phyloP scores from a whole-genome alignment of 2,888 invertebrate genomes.

The Suillia variegata region DNA sequence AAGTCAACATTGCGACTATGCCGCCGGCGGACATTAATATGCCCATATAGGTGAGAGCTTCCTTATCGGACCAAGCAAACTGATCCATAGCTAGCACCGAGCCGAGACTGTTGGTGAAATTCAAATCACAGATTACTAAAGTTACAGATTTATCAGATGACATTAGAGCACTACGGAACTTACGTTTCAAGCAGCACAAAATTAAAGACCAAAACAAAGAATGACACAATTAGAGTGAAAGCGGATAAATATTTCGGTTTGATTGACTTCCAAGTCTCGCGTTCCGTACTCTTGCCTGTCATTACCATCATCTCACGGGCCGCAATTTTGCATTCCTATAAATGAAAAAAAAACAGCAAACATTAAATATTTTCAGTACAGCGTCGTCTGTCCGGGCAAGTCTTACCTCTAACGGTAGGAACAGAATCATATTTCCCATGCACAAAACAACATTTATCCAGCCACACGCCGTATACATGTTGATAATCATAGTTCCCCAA shows the following conservation, averaged over 20 bases:
- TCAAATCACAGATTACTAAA: too few relatives aligned
- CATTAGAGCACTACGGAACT: constrained; percentile 66
- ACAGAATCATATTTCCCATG: constrained; percentile 72
- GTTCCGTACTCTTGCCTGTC: constrained; percentile 74
- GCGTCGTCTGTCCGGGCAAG: neutral
- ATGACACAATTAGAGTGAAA: constrained; percentile 79
- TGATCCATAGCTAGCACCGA: constrained; percentile 88
- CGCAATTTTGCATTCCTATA: constrained; percentile 72
- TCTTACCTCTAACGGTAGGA: constrained; percentile 73
- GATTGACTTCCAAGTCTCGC: constrained; percentile 72
- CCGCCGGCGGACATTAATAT: constrained; percentile 81
- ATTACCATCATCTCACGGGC: constrained; percentile 78
- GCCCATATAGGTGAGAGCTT: constrained; percentile 82
- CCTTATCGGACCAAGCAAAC: constrained; percentile 81
- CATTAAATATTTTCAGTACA: neutral
- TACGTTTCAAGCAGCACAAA: constrained; percentile 86
- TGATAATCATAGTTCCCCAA: constrained; percentile 67
- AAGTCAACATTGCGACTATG: constrained; percentile 75
- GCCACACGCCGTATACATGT: constrained; percentile 87
- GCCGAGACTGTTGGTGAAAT: constrained; percentile 72
- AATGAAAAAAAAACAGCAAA: neutral
- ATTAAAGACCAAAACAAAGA: constrained; percentile 85
- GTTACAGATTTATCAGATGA: too few relatives aligned
- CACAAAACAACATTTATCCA: constrained; percentile 84
- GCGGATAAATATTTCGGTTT: constrained; percentile 78